Conservation (phyloP, 2,888 invertebrate genomes). For the Onchidella celtica region DNA sequence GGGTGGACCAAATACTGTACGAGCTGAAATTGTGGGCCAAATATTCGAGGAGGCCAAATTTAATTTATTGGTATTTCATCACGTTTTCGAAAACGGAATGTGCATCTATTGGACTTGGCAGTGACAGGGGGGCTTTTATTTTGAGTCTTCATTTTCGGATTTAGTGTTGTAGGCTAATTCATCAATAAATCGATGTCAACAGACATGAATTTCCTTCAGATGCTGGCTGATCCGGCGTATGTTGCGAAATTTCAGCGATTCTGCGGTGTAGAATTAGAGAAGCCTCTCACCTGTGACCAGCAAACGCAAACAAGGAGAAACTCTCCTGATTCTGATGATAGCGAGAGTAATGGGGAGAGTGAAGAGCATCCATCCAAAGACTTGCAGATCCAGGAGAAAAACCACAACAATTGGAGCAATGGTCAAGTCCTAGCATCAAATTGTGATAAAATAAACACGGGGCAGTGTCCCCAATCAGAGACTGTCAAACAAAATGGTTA, state of each 20-base stretch:
- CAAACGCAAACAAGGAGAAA: conserved; percentile 42
- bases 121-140: too few relatives aligned
- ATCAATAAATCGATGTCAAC: neutral
- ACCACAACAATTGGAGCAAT: neutral
- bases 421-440: neutral
- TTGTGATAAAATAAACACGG: too few relatives aligned
- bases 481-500: too few relatives aligned
- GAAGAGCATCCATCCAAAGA: neutral
- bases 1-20: too few relatives aligned
- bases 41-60: too few relatives aligned
- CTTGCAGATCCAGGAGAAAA: neutral
- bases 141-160: too few relatives aligned
- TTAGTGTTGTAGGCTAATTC: neutral
- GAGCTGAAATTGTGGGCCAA: too few relatives aligned
- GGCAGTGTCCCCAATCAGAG: too few relatives aligned
- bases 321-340: conserved; percentile 38
- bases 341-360: neutral
- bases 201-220: conserved; percentile 8
- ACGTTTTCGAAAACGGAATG: too few relatives aligned
- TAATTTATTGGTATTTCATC: too few relatives aligned
- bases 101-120: too few relatives aligned
- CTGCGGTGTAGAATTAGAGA: conserved; percentile 47
- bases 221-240: conserved; percentile 38
- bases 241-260: conserved; percentile 49
- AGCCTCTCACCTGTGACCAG: conserved; percentile 45